A percentile compares a stretch with the other conserved stretches of the same genome.
phyloP scores from a whole-genome alignment of 1,140 invertebrate genomes.

The Cotesia typhae region DNA sequence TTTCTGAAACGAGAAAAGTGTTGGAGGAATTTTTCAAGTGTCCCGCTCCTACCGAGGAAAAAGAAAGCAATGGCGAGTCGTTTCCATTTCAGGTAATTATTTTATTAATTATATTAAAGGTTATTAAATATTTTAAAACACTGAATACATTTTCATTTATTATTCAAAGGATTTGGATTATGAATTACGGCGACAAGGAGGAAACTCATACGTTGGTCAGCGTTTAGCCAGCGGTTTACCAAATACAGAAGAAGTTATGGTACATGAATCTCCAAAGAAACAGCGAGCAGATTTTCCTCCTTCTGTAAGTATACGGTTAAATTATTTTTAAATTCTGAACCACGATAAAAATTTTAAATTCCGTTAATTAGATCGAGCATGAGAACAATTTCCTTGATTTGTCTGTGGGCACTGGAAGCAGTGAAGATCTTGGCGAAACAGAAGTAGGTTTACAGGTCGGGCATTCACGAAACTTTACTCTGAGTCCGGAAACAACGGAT shows the following conservation, averaged over 20 bases:
- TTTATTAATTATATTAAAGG: constrained; percentile 22
- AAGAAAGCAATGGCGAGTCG: constrained; percentile 58
- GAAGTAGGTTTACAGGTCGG: constrained; percentile 73
- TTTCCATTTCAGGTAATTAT: constrained; percentile 66
- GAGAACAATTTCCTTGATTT: constrained; percentile 73
- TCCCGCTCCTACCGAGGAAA: constrained; percentile 71
- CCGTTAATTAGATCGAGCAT: constrained; percentile 64
- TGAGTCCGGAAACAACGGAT: constrained; percentile 95
- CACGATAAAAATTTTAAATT: neutral
- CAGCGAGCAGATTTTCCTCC: constrained; percentile 56
- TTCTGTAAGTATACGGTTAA: constrained; percentile 30
- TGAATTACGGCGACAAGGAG: constrained; percentile 74
- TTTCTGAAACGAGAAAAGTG: constrained; percentile 89
- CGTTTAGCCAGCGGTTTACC: constrained; percentile 74
- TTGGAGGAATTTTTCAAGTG: constrained; percentile 91
- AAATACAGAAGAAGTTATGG: constrained; percentile 61
- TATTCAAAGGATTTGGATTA: constrained; percentile 81
- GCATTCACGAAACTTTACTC: constrained; percentile 81
- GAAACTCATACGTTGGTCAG: constrained; percentile 84
- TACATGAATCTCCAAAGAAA: constrained; percentile 64
- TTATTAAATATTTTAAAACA: constrained; percentile 15
- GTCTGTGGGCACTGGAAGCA: constrained; percentile 73
- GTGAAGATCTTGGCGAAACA: constrained; percentile 75
- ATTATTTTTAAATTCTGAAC: neutral
- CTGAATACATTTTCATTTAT: constrained; percentile 8